Conservation (phyloP, 2,888 invertebrate species). For the Galeruca laticollis region DNA sequence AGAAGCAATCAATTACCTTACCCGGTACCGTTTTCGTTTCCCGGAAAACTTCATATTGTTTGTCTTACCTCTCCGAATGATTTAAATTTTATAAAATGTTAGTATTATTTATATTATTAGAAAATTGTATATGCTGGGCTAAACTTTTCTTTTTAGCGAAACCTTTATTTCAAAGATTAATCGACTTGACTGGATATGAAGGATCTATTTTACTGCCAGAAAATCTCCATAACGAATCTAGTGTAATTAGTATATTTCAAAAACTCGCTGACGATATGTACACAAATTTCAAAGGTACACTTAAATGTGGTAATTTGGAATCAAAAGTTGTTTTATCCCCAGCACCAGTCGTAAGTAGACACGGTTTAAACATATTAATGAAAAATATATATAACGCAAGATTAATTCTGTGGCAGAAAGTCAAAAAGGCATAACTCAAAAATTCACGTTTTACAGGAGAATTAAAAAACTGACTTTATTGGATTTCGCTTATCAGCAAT, state of each 20-base stretch:
- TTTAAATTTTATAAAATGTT: constrained; percentile 67
- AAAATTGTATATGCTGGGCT: too few species aligned
- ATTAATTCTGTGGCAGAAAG: too few species aligned
- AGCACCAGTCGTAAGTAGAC: constrained; percentile 73
- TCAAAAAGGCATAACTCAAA: too few species aligned
- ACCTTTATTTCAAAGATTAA: constrained; percentile 82
- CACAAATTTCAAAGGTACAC: constrained; percentile 77
- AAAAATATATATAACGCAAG: too few species aligned
- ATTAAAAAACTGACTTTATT: too few species aligned
- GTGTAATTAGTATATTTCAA: constrained; percentile 71
- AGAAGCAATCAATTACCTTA: constrained; percentile 68
- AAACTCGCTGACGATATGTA: constrained; percentile 81
- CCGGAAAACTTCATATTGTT: constrained; percentile 83
- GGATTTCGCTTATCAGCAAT: too few species aligned
- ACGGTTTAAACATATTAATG: too few species aligned
- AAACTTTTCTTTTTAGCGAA: constrained; percentile 69
- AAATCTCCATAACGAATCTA: constrained; percentile 62
- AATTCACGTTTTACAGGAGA: too few species aligned
- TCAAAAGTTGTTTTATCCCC: constrained; percentile 81
- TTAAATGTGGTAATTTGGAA: constrained; percentile 82
- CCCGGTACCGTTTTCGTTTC: constrained; percentile 84
- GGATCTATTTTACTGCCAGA: constrained; percentile 74
- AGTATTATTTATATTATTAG: too few species aligned
- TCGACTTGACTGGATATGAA: constrained; percentile 80
- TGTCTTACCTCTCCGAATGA: constrained; percentile 78